Conservation (phyloP, 2,797 vertebrate species). For the Numenius phaeopus region DNA sequence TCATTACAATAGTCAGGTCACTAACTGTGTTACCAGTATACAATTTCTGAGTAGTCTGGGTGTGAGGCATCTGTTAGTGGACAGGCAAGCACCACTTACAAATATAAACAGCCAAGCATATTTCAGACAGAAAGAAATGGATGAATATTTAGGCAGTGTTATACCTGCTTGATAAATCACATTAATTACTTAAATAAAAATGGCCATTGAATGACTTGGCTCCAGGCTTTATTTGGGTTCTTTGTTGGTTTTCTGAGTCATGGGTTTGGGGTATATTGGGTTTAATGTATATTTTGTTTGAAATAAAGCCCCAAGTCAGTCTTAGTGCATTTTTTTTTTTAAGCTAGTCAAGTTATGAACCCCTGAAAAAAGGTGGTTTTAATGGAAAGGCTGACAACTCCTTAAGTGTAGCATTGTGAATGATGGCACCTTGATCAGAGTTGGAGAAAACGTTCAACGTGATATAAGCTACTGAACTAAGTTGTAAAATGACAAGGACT, state of each 20-base stretch:
- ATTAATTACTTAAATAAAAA: neutral
- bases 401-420: slow-evolving; percentile 17
- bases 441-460: neutral
- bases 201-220: neutral
- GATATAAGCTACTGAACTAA: slow-evolving; percentile 58
- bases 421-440: slow-evolving; percentile 59
- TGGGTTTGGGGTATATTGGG: neutral
- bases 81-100: neutral
- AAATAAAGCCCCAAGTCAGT: neutral
- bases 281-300: neutral
- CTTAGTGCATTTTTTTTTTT: neutral
- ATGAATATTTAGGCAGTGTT: neutral
- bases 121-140: neutral
- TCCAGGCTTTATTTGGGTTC: neutral
- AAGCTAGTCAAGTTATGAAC: neutral
- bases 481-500: slow-evolving; percentile 81
- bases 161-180: neutral
- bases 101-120: neutral
- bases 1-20: neutral
- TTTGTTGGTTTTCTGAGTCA: neutral
- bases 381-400: slow-evolving; percentile 23
- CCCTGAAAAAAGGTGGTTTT: neutral
- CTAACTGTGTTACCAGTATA: neutral
- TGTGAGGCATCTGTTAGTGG: neutral
- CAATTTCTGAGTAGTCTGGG: neutral